Evolutionary conservation across 2,888 invertebrate species (phyloP).

Genomic region (Synanthedon tipuliformis): DNA sequence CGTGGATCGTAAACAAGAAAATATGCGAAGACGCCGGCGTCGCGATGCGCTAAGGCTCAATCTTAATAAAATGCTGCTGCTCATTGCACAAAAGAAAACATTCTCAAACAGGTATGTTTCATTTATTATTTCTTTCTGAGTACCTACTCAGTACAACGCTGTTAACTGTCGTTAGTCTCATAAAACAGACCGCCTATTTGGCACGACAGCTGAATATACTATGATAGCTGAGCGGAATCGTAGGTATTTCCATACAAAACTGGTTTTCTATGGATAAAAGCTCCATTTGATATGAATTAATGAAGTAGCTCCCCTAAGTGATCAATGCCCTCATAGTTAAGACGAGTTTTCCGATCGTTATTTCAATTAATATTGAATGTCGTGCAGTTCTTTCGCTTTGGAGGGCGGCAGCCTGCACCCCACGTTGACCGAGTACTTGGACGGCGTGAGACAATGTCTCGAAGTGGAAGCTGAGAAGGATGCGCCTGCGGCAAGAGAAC

Average conservation of each 20-base stretch:
- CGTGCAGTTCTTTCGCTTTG: conserved; percentile 78
- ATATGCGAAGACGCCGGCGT: conserved; percentile 89
- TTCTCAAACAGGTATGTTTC: conserved; percentile 77
- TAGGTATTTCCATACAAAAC: too few relatives aligned
- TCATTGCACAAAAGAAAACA: conserved; percentile 91
- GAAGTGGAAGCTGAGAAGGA: conserved; percentile 96
- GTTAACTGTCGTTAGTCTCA: too few relatives aligned
- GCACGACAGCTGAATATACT: too few relatives aligned
- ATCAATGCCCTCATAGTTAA: too few relatives aligned
- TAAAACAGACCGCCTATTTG: too few relatives aligned
- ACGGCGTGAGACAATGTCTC: conserved; percentile 90
- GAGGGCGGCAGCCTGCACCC: conserved; percentile 89
- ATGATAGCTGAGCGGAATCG: too few relatives aligned
- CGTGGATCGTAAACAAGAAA: conserved; percentile 97
- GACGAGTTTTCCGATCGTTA: too few relatives aligned
- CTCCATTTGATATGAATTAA: too few relatives aligned
- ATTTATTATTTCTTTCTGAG: too few relatives aligned
- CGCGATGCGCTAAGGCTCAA: conserved; percentile 93
- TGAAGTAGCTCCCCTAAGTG: too few relatives aligned
- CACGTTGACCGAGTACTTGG: conserved; percentile 93
- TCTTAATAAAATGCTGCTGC: conserved; percentile 89
- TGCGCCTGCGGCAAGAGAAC: conserved; percentile 85
- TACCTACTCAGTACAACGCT: neutral
- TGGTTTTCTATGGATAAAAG: too few relatives aligned
- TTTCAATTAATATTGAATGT: too few relatives aligned